Evolutionary conservation across 2,113 vertebrate genomes (phyloP).

Genomic region (Amphiprion percula): DNA sequence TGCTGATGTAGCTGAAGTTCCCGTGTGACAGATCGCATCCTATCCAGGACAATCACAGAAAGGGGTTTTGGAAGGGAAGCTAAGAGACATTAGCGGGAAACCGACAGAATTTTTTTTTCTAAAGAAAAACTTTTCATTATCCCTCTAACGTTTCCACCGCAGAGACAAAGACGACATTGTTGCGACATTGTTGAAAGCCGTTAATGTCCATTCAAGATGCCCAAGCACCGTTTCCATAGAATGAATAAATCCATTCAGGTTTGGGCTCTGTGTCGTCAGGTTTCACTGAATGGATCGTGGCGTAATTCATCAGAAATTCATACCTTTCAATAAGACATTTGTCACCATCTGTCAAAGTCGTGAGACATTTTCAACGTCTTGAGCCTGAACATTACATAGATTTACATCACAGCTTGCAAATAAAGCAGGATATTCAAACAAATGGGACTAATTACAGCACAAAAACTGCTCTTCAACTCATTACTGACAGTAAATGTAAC

Average conservation of each 20-base stretch:
- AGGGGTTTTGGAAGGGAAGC: slow-evolving; percentile 33
- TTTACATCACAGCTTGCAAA: slow-evolving; percentile 22
- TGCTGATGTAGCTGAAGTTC: slow-evolving; percentile 13
- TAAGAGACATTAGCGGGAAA: slow-evolving; percentile 20
- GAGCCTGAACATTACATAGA: slow-evolving; percentile 37
- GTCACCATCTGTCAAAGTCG: slow-evolving; percentile 82
- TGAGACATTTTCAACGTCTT: slow-evolving; percentile 69
- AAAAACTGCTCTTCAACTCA: background rate
- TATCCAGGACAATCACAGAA: slow-evolving; percentile 43
- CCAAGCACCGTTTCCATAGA: slow-evolving; percentile 45
- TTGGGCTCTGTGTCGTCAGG: slow-evolving; percentile 62
- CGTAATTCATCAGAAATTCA: slow-evolving; percentile 79
- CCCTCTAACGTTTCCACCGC: slow-evolving; percentile 33
- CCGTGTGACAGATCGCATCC: slow-evolving; percentile 57
- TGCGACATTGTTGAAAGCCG: slow-evolving; percentile 37
- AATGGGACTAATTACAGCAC: background rate
- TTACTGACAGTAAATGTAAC: background rate
- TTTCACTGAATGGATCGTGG: slow-evolving; percentile 59
- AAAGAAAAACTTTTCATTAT: slow-evolving; percentile 32
- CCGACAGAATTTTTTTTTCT: background rate
- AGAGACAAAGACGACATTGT: slow-evolving; percentile 36
- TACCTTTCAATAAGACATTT: slow-evolving; percentile 81
- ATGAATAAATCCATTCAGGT: slow-evolving; percentile 61
- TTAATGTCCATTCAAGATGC: slow-evolving; percentile 76
- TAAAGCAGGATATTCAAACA: slow-evolving; percentile 3